Evolutionary conservation across 2,797 vertebrate genomes (phyloP), one percentile per base, ranked within the genome.

Genomic region (Peromyscus melanophrys): DNA sequence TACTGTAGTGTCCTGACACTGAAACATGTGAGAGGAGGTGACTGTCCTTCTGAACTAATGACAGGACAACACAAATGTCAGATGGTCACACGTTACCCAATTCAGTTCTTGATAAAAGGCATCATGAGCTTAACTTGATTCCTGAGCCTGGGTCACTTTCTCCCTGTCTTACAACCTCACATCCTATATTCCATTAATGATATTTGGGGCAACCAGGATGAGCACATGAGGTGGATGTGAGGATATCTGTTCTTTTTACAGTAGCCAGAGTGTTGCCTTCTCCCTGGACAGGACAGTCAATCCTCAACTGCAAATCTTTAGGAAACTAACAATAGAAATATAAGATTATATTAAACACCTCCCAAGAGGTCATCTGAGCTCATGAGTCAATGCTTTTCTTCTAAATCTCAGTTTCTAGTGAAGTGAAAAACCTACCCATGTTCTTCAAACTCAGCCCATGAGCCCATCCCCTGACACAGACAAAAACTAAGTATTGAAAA

Each of bases 401-500:
- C 37, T 75, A 55, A 23, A 46, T 31, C 9, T 88, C 34, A 31
- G 40, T 40, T 31, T n/a, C n/a, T n/a, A n/a, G n/a, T 40, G 4
- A 40, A 40, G 40, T 40, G 2, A 40, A 40, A 2, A 40, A 40
- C 40, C 40, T 40, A 40, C 4, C 4, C 40, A 40, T 43, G n/a
- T 76, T 95, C 34, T 40, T 57, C 59, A 65, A 85, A 57, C 40
- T 27, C 80, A 86, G 46, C 25, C 19, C 27, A 37, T 13, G 40
- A 61, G 49, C 65, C n/a, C 11, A 46, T 17, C 34, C 21, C 55
- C 59, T 14, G 63, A 83, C 23, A 31, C 13, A 94, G 5, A 27
- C 77, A 94, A 6, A 83, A 93, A 90, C 23, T 94, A 59, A 92
- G 40, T 65, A 87, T 69, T 80, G 61, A 43, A 96, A 52, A 89